Percentiles rank a stretch among this genome's conserved stretches.
Evolutionary conservation across 2,113 vertebrate species (phyloP).

Genomic region (Meles meles): DNA sequence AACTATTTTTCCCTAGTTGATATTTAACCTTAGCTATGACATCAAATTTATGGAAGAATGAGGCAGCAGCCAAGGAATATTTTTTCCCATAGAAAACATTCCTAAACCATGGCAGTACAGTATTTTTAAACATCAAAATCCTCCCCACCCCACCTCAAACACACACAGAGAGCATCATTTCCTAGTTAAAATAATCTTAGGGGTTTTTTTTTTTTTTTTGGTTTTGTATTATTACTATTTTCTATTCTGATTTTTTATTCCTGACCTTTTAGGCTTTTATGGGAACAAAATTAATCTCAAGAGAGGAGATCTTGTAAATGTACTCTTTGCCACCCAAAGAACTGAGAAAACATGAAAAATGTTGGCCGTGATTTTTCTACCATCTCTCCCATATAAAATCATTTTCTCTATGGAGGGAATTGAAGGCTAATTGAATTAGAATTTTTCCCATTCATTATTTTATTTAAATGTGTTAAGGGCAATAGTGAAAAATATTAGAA

Average conservation of each 20-base stretch:
- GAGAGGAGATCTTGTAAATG: background rate
- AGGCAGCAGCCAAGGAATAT: background rate
- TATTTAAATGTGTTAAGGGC: slow-evolving; percentile 64
- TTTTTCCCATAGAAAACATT: slow-evolving; percentile 50
- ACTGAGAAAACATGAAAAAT: background rate
- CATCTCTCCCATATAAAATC: slow-evolving; percentile 20
- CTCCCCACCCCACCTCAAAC: background rate
- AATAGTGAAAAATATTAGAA: slow-evolving; percentile 57
- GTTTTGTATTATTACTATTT: slow-evolving; percentile 3
- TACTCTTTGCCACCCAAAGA: background rate
- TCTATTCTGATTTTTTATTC: background rate
- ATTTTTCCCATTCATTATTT: slow-evolving; percentile 40
- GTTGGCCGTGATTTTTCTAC: slow-evolving; percentile 9
- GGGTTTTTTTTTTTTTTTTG: background rate
- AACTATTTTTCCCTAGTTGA: slow-evolving; percentile 19
- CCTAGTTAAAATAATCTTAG: slow-evolving; percentile 19
- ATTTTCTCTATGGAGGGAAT: slow-evolving; percentile 40
- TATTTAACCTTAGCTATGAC: slow-evolving; percentile 40
- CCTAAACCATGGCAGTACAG: background rate
- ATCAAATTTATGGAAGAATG: slow-evolving; percentile 51
- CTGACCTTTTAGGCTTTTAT: background rate
- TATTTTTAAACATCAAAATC: slow-evolving; percentile 35
- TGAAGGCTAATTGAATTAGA: slow-evolving; percentile 65
- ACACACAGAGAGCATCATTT: slow-evolving; percentile 31
- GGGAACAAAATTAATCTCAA: slow-evolving; percentile 17